Evolutionary conservation across 2,113 vertebrate genomes (phyloP).

Genomic region (Psittacula cyanocephala): DNA sequence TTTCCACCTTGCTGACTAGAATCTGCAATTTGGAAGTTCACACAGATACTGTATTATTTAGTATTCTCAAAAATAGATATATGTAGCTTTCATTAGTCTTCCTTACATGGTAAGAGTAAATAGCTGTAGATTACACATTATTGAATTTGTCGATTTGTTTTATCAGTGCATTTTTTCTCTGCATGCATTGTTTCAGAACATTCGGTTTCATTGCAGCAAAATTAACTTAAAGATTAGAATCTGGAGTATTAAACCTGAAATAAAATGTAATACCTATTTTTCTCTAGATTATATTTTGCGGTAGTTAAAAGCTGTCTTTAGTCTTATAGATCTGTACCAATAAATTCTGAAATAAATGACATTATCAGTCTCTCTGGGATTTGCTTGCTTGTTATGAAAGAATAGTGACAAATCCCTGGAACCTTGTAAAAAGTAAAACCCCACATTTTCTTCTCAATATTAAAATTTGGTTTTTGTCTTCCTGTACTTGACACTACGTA

Average conservation of each 20-base stretch:
- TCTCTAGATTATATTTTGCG: constrained; percentile 10
- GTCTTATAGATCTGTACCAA: constrained; percentile 25
- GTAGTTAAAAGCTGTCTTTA: constrained; percentile 14
- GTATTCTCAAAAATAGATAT: neutral
- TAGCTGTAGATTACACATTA: neutral
- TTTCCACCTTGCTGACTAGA: neutral
- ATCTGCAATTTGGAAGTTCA: neutral
- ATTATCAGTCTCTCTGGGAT: neutral
- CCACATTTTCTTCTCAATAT: neutral
- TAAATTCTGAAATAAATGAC: constrained; percentile 43
- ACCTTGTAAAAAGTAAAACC: neutral
- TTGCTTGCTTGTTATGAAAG: constrained; percentile 11
- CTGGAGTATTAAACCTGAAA: constrained; percentile 23
- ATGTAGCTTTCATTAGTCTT: constrained; percentile 16
- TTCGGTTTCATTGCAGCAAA: constrained; percentile 20
- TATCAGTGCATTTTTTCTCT: neutral
- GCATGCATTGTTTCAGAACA: neutral
- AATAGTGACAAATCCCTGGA: neutral
- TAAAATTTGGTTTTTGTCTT: neutral
- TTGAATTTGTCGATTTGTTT: constrained; percentile 27
- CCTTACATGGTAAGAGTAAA: neutral
- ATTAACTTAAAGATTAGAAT: constrained; percentile 42
- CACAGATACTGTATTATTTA: neutral
- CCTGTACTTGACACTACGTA: neutral
- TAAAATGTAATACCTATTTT: constrained; percentile 9